Percentiles rank a stretch among this genome's conserved stretches.
Evolutionary conservation across 2,113 vertebrate genomes (phyloP).

Genomic region (Furnarius figulus): DNA sequence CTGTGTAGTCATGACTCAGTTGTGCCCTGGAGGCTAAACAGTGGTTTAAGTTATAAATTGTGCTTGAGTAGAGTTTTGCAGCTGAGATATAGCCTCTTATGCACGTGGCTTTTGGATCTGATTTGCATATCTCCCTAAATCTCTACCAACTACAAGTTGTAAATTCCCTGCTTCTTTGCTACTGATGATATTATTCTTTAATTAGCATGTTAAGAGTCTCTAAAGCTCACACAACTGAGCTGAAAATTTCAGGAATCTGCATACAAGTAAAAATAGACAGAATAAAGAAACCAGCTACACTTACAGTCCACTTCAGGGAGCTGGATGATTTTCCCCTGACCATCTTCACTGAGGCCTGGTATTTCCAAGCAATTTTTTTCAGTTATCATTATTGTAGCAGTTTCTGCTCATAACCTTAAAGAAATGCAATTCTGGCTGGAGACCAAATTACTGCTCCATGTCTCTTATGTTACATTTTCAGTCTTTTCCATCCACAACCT

Average conservation of each 20-base stretch:
- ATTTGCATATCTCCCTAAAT: not conserved
- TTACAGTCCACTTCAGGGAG: not conserved
- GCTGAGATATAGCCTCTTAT: not conserved
- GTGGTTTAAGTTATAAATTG: not conserved
- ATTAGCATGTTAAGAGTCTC: not conserved
- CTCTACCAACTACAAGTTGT: not conserved
- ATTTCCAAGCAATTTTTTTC: not conserved
- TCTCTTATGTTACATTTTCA: not conserved
- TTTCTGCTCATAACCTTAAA: not conserved
- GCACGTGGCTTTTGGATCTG: not conserved
- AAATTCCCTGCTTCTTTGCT: not conserved
- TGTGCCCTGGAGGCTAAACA: not conserved
- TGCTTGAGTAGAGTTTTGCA: not conserved
- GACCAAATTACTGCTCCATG: not conserved
- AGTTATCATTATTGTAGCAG: not conserved
- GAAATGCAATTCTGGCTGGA: not conserved
- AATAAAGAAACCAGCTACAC: not conserved
- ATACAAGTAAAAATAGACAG: not conserved
- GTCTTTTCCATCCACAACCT: not conserved
- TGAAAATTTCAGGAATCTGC: not conserved
- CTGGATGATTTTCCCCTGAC: not conserved
- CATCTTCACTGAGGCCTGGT: not conserved
- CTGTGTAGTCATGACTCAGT: not conserved
- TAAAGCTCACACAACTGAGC: not conserved
- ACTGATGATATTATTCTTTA: not conserved